Evolutionary conservation across 2,797 vertebrate genomes (phyloP), one percentile per base, ranked within the genome.

Genomic region (Hoplostethus atlanticus): DNA sequence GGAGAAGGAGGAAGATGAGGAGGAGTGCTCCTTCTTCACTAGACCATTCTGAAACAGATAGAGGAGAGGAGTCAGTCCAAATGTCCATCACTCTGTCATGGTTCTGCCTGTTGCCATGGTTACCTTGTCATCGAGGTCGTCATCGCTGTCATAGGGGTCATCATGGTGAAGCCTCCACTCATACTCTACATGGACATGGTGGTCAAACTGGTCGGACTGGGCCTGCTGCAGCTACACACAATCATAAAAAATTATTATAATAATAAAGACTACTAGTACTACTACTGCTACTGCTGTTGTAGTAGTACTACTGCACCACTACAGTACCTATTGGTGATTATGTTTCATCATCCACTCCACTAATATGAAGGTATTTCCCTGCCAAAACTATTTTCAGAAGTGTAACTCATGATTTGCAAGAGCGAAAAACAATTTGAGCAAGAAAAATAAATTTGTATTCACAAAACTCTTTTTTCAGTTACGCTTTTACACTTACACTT

Each of bases 151-250:
- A 3, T 94, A 95, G 65, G 93, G 83, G 40, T 96, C 94, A 0
- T 95, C 95, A 42, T 96, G 94, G 6, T 95, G 90, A 59, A 96
- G 85, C 51, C 91, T 87, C 95, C 95, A 95, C 75, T 96, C 94
- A 1, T 95, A 96, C 63, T 96, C 95, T 63, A 96, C 95, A 0
- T 96, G 94, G 70, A 96, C 76, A 0, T 95, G 95, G 87, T 95
- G 94, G 84, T 95, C 96, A 77, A 96, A 95, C 77, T 93, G 92
- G 82, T 95, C 91, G 71, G 84, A 94, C 84, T 95, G 95, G 54
- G 94, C 93, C 86, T 96, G 93, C 59, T 92, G 84, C 79, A 97
- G 90, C 96, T 97, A 72, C n/a, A 66, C 17, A 21, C 21, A 21
- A 21, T 21, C 21, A 21, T 21, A 21, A 48, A 40, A 42, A 67